Percentiles rank a stretch among this genome's conserved stretches.
Conservation (phyloP, 2,888 invertebrate genomes). For the Drosophila cyrtoloma region DNA sequence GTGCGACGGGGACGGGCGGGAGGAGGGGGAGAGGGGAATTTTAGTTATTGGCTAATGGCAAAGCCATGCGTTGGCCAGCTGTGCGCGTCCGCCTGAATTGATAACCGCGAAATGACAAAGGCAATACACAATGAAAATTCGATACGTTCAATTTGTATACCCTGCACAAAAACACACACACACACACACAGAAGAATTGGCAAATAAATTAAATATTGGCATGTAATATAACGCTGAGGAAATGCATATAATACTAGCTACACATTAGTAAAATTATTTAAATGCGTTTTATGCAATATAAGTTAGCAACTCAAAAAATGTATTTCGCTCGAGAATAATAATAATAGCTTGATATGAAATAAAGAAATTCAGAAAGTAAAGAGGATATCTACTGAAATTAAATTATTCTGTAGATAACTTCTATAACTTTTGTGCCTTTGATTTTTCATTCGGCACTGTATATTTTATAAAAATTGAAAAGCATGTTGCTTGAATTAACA, state of each 20-base stretch:
- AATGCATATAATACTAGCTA: not conserved
- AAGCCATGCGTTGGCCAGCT: conserved; percentile 65
- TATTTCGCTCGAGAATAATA: not conserved
- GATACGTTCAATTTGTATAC: conserved; percentile 55
- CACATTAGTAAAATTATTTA: not conserved
- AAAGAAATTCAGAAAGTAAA: not conserved
- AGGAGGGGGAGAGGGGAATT: conserved; percentile 1
- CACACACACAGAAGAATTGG: not conserved
- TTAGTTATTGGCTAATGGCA: conserved; percentile 71
- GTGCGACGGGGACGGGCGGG: not conserved
- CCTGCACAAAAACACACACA: conserved; percentile 11
- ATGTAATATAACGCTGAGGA: not conserved
- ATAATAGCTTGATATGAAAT: not conserved
- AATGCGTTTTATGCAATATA: not conserved
- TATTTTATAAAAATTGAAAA: not conserved
- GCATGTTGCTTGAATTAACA: not conserved
- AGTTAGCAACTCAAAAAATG: not conserved
- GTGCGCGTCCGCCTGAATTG: conserved; percentile 61
- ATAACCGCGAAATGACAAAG: conserved; percentile 79
- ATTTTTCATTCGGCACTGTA: too few relatives aligned
- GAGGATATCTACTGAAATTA: not conserved
- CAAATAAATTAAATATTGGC: not conserved
- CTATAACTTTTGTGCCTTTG: too few relatives aligned
- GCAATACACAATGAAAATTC: conserved; percentile 61
- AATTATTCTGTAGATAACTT: not conserved